Conservation (phyloP, 2,797 vertebrate species). For the Phataginus tetradactyla region DNA sequence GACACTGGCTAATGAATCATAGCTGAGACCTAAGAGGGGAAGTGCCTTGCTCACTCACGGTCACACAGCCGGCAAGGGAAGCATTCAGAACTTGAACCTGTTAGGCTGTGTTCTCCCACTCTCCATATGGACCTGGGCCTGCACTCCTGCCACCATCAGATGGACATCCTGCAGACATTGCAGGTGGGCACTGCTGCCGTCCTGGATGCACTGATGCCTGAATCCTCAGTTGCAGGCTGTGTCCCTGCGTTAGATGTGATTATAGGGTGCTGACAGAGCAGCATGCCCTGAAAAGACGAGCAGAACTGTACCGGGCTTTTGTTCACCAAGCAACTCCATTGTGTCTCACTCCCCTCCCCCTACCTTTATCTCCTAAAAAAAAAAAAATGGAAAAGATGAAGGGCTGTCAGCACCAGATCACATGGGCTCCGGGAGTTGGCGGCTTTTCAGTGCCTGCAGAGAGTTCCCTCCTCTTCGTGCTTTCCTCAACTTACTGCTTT, state of each 20-base stretch:
- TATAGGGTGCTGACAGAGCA: conserved; percentile 71
- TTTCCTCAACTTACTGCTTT: conserved; percentile 13
- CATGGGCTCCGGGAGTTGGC: conserved; percentile 67
- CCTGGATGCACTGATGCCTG: conserved; percentile 66
- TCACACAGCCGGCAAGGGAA: neutral
- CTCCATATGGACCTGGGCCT: neutral
- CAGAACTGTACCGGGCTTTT: conserved; percentile 78
- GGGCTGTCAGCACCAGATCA: conserved; percentile 82
- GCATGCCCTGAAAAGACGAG: conserved; percentile 67
- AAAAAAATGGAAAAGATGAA: conserved; percentile 74
- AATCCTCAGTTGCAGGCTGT: conserved; percentile 44
- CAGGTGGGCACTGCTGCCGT: neutral
- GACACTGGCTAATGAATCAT: neutral
- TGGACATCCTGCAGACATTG: neutral
- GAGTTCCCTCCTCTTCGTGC: conserved; percentile 19
- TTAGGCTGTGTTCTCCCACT: neutral
- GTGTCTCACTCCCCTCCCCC: conserved; percentile 33
- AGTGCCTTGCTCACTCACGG: neutral
- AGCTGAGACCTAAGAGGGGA: neutral
- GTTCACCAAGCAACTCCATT: conserved; percentile 77
- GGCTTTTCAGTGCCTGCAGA: conserved; percentile 61
- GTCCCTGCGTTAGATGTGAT: conserved; percentile 74
- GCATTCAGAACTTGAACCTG: neutral
- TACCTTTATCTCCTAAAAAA: conserved; percentile 55
- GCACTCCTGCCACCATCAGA: neutral